Conservation (phyloP, 2,797 vertebrate species). For the Acomys russatus region DNA sequence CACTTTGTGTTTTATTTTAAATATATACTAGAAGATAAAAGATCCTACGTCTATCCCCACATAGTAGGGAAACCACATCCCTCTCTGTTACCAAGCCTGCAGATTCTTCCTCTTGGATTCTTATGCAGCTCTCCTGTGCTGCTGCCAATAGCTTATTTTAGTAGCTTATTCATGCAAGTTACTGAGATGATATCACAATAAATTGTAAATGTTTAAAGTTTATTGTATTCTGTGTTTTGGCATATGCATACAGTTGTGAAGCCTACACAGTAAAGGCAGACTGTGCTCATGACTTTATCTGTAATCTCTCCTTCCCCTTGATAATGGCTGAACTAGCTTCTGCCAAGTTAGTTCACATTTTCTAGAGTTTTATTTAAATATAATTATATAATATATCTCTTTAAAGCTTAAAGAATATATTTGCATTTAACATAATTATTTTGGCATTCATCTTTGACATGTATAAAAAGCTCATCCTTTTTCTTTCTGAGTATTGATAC, state of each 20-base stretch:
- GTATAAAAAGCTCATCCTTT: not conserved
- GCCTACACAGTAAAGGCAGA: not conserved
- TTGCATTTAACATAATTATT: constrained; percentile 24
- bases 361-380: constrained; percentile 31
- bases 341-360: constrained; percentile 4
- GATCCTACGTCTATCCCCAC: not conserved
- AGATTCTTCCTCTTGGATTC: not conserved
- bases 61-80: constrained; percentile 26
- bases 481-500: constrained; percentile 5
- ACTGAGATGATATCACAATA: constrained; percentile 1
- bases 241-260: constrained; percentile 1
- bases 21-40: constrained; percentile 7
- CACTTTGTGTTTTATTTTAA: constrained; percentile 50
- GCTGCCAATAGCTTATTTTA: not conserved
- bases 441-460: constrained; percentile 35
- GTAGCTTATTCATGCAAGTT: constrained; percentile 5
- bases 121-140: not conserved
- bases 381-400: not conserved
- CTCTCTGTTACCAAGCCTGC: not conserved
- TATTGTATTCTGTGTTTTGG: not conserved
- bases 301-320: not conserved
- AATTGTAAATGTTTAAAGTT: constrained; percentile 38
- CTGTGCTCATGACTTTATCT: not conserved
- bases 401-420: not conserved
- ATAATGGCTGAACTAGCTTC: not conserved